Evolutionary conservation across 2,888 invertebrate genomes (phyloP).

Genomic region (Bedellia somnulentella): DNA sequence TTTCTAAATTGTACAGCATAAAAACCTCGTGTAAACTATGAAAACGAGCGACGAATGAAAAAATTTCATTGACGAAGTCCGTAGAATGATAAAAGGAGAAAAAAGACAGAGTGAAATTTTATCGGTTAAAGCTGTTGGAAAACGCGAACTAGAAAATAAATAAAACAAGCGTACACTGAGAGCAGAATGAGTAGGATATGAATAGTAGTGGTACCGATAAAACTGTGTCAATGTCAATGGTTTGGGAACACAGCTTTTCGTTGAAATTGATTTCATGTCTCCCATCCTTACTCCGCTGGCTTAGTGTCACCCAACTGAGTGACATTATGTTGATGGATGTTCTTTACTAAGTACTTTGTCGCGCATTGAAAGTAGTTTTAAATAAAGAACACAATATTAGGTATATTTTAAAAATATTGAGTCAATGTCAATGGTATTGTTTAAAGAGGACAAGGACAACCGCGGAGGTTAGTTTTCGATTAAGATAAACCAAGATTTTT

Average conservation of each 20-base stretch:
- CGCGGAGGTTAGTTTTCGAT: too few relatives aligned
- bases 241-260: constrained; percentile 16
- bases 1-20: too few relatives aligned
- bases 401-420: too few relatives aligned
- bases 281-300: background rate
- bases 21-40: background rate
- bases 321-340: constrained; percentile 1
- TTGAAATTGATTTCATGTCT: too few relatives aligned
- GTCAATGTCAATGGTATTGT: too few relatives aligned
- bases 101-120: constrained; percentile 23
- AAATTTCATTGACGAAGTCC: constrained; percentile 4
- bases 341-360: too few relatives aligned
- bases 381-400: too few relatives aligned
- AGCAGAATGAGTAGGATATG: constrained; percentile 25
- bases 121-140: constrained; percentile 16
- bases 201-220: constrained; percentile 18
- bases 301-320: background rate
- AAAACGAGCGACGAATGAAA: background rate
- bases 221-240: constrained; percentile 53
- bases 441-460: too few relatives aligned
- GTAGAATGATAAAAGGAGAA: constrained; percentile 16
- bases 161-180: constrained; percentile 13
- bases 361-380: too few relatives aligned
- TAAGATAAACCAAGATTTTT: too few relatives aligned
- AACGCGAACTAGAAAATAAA: constrained; percentile 22